Evolutionary conservation across 2,888 invertebrate species (phyloP), one percentile per base, ranked within the genome.

Genomic region (Mesochorus sp.): DNA sequence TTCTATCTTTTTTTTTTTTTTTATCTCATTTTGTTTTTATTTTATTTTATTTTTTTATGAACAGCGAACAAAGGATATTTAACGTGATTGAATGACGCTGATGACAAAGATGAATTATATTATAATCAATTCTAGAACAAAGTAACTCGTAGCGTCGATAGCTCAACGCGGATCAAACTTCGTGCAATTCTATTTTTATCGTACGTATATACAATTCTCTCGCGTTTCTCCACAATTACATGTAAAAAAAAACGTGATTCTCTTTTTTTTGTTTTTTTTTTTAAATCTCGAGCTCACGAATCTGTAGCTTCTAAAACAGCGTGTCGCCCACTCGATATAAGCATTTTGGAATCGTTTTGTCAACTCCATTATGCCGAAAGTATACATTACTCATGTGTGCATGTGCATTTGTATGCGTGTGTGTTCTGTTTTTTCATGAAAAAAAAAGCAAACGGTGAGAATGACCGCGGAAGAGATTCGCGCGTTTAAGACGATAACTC

Each of bases 101-200:
- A 17, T 17, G 59, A 64, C 39, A 59, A 37, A 71, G 61, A 31
- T 28, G 55, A 44, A 26, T 44, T 28, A 26, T 51, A 59, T 39
- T 34, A 62, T 31, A 17, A 17, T 34, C 44, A 6, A 10, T 21
- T 6, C 42, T n/a, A 37, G 70, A 70, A 64, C 57, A 28, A 64
- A 74, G 68, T 68, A 73, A 59, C 47, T 44, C 44, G 42, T 51
- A 66, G 70, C 37, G 53, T 74, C 66, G 74, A 47, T 71, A 70
- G 31, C 42, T 62, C 51, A 73, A 74, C 66, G 78, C 73, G 81
- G 81, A 83, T 80, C 67, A 76, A 81, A 81, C 76, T 73, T 79
- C 76, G 84, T 84, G 84, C 84, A 84, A 84, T 84, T 82, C 59
- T 76, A 62, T 73, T 76, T 78, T 82, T 67, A n/a, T n/a, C 79